Percentiles rank a stretch among this genome's conserved stretches.
These are phyloP conservation scores for Cyprinus carpio DNA, from an alignment of 2,113 vertebrate species.

Conservation along the genomic window DNA sequence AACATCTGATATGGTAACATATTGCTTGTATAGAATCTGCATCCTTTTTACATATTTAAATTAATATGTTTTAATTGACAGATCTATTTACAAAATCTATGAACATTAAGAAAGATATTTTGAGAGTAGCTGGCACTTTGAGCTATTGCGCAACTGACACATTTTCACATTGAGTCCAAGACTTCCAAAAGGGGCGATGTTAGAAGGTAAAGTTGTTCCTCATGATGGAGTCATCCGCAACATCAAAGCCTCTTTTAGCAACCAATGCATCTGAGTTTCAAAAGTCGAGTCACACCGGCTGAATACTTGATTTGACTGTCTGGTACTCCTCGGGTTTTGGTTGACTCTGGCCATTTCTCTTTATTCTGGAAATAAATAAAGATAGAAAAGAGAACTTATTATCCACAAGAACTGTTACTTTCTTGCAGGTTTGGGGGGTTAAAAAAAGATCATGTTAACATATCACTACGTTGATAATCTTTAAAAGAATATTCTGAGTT, in stretches of 20 bases:
- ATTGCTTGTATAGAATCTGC: not conserved
- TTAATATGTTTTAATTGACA: not conserved
- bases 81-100: not conserved
- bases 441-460: too few relatives aligned
- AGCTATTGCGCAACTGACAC: not conserved
- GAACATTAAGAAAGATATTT: not conserved
- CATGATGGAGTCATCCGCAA: not conserved
- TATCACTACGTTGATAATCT: too few relatives aligned
- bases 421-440: not conserved
- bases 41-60: not conserved
- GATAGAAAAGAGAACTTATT: not conserved
- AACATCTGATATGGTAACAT: not conserved
- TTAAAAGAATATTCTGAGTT: too few relatives aligned
- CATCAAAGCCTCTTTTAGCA: not conserved
- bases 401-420: not conserved
- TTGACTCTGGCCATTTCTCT: constrained; percentile 58
- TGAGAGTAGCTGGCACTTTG: not conserved
- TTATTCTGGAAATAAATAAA: constrained; percentile 59
- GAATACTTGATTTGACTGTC: constrained; percentile 53
- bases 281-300: not conserved
- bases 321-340: constrained; percentile 56
- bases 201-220: not conserved
- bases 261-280: not conserved
- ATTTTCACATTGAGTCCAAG: not conserved
- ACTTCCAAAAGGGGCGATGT: not conserved